Base-by-base conservation (phyloP, 2,888 invertebrate genomes). In the Dicyrtoma fusca region DNA sequence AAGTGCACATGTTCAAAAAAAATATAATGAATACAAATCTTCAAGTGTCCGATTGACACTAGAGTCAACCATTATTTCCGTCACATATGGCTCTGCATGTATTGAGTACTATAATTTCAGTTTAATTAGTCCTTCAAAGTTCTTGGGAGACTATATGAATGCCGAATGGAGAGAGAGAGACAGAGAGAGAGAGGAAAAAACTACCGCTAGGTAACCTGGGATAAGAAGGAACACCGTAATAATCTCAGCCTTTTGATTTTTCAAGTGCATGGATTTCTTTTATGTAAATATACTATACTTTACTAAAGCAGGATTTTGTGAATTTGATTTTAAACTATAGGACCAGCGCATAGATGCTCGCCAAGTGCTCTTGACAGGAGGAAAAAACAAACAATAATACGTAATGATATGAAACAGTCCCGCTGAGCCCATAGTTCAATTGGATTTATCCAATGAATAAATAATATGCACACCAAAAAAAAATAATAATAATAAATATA, bases 401-500 rank as follows among this genome's bases (percentile, higher is more conserved):
- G 68, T 68, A 68, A 68, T 68, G 57, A 59, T 68, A 59, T 68
- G 57, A 68, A 68, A 55, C 11, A 68, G 44, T 45, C 68, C 59
- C 57, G 47, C 68, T 68, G 59, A 45, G 57, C 45, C 68, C 57
- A 34, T 25, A 1, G 68, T 55, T 68, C 21, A 57, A 68, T 68
- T 55, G 66, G 55, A 51, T 47, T 68, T 68, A 55, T 68, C 8
- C 55, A 44, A 14, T 19, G 42, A 42, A 61, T 53, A 49, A 49
- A 49, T 17, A 49, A 49, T 4, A 49, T 17, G 49, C 49, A 49
- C n/a, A n/a, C n/a, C n/a, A n/a, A n/a, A n/a, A n/a, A n/a, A n/a
- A 19, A 49, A 19, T 17, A 49, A 49, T 49, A 49, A 19, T 19
- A 19, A 10, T 49, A 19, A 6, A 49, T 13, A 49, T 49, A 49